phyloP scores from a whole-genome alignment of 2,888 invertebrate genomes.

The Lasioglossum oenotherae region DNA sequence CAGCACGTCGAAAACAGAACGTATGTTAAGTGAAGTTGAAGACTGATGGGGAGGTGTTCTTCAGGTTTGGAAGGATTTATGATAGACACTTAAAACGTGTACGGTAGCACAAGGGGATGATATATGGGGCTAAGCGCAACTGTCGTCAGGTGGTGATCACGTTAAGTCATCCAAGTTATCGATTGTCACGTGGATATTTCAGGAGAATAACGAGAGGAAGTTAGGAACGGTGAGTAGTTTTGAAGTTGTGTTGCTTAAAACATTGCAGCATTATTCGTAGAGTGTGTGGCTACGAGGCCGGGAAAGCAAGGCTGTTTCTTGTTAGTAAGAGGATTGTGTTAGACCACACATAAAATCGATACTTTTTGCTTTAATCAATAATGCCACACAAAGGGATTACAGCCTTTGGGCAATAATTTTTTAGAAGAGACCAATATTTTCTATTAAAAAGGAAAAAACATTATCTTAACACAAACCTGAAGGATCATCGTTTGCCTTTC shows the following conservation, averaged over 20 bases:
- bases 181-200: background rate
- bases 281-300: background rate
- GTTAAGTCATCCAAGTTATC: background rate
- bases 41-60: background rate
- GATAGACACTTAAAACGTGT: background rate
- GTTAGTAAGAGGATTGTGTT: background rate
- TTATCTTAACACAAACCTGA: background rate
- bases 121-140: background rate
- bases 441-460: background rate
- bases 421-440: background rate
- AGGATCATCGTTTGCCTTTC: background rate
- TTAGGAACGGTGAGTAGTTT: background rate
- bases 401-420: background rate
- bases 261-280: background rate
- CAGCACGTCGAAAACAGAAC: background rate
- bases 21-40: background rate
- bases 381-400: background rate
- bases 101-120: background rate
- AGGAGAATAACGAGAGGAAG: constrained; percentile 3
- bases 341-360: background rate
- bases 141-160: background rate
- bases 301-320: background rate
- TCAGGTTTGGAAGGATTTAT: background rate
- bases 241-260: background rate
- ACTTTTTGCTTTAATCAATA: background rate